Conservation (phyloP, 1,140 invertebrate genomes). For the Rhagoletis zephyria region DNA sequence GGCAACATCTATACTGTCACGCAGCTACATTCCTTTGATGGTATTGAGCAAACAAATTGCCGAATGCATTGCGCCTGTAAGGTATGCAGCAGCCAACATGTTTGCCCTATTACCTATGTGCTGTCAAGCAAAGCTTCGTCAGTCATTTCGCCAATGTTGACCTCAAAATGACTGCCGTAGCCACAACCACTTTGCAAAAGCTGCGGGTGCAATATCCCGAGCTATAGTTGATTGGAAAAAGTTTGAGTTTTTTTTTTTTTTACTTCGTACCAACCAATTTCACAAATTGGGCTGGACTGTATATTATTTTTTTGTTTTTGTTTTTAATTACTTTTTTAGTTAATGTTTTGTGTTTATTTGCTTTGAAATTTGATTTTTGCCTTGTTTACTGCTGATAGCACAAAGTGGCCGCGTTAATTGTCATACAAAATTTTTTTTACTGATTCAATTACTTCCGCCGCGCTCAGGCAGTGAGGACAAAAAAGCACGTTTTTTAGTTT, state of each 20-base stretch:
- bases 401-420: conserved; percentile 36
- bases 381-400: conserved; percentile 18
- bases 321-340: no score
- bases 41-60: conserved; percentile 40
- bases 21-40: not conserved
- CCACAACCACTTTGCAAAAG: conserved; percentile 30
- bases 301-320: not conserved
- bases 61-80: conserved; percentile 39
- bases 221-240: conserved; percentile 26
- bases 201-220: conserved; percentile 24
- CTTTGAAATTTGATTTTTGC: not conserved
- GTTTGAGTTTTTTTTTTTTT: not conserved
- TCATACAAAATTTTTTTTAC: conserved; percentile 28
- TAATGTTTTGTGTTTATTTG: not conserved
- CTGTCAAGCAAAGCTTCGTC: conserved; percentile 16
- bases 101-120: conserved; percentile 25
- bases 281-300: conserved; percentile 5
- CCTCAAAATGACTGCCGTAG: conserved; percentile 23
- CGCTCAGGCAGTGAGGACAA: not conserved
- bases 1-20: not conserved
- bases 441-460: conserved; percentile 34
- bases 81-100: conserved; percentile 20
- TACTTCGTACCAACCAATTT: conserved; percentile 12
- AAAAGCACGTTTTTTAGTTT: not conserved
- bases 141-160: conserved; percentile 44